phyloP scores from a whole-genome alignment of 2,797 vertebrate species.

The Gymnodraco acuticeps region DNA sequence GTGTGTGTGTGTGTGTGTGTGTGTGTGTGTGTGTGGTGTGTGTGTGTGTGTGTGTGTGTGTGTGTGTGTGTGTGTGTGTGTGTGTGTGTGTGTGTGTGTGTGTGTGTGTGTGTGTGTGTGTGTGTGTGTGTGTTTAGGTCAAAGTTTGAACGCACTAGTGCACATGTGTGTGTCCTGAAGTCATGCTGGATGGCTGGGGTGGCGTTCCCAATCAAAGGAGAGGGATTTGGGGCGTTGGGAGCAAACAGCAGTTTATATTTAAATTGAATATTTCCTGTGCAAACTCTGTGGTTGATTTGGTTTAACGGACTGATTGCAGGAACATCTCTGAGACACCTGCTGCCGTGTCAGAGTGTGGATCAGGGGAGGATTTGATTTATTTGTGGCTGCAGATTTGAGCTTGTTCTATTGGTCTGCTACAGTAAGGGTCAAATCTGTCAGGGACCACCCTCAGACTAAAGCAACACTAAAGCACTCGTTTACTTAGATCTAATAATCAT shows the following conservation, averaged over 20 bases:
- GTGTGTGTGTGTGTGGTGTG: too few species aligned
- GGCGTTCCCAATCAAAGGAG: too few species aligned
- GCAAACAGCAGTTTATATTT: conserved; percentile 15
- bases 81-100: too few species aligned
- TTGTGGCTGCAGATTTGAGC: conserved; percentile 25
- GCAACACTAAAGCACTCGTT: neutral
- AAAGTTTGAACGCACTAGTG: too few species aligned
- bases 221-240: too few species aligned
- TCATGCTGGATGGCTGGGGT: too few species aligned
- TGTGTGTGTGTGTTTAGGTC: too few species aligned
- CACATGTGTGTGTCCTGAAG: too few species aligned
- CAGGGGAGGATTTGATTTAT: conserved; percentile 31
- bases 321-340: conserved; percentile 8
- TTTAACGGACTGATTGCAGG: neutral
- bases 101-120: too few species aligned
- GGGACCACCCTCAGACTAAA: conserved; percentile 1
- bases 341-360: conserved; percentile 24
- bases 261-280: conserved; percentile 10
- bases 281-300: conserved; percentile 27
- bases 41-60: too few species aligned
- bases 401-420: conserved; percentile 6
- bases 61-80: neutral
- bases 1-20: too few species aligned
- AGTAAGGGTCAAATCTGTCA: neutral
- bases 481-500: conserved; percentile 13